Base-by-base conservation (phyloP, 2,888 invertebrate species). In the Abrostola tripartita region DNA sequence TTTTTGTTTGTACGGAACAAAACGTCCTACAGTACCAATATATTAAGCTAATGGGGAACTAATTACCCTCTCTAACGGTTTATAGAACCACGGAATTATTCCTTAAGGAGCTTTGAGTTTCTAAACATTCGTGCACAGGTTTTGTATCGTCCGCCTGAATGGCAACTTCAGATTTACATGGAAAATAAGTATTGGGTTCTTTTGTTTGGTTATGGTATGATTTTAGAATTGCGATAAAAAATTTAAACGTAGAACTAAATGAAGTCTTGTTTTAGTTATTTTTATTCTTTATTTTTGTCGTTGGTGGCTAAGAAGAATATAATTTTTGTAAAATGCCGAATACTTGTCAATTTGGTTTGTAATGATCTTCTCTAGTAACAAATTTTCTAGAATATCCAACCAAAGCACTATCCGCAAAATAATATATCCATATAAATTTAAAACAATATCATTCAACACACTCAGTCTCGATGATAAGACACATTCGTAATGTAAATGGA, bases 21-120 rank as follows among this genome's bases (percentile, higher is more conserved):
- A 85, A 79, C 80, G 62, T 42, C 56, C 55, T 50, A 68, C 70
- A 62, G 55, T 61, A 61, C 62, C 67, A 75, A 74, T 76, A 90
- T 90, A 91, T 92, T 91, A 89, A 74, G 81, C 85, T 90, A 92
- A 92, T 92, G 87, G 90, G 82, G 85, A 91, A 91, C 89, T 92
- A 93, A 93, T 92, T 93, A 90, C 87, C 81, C 85, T 83, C 86
- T 85, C 81, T 83, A 88, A 85, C 84, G 83, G 86, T 88, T 90
- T 86, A 85, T 83, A 88, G 86, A 83, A 88, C 88, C 87, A 87
- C 88, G 84, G 87, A 89, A 92, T 87, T 88, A 85, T 86, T 85
- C 89, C 88, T 90, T 74, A 83, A 89, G 89, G 89, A 89, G 83
- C 65, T 65, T 55, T 63, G 59, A 62, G 54, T 54, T 69, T 73